Evolutionary conservation across 2,113 vertebrate genomes (phyloP), one percentile per base, ranked within the genome.

Genomic region (Pygoscelis antarcticus): DNA sequence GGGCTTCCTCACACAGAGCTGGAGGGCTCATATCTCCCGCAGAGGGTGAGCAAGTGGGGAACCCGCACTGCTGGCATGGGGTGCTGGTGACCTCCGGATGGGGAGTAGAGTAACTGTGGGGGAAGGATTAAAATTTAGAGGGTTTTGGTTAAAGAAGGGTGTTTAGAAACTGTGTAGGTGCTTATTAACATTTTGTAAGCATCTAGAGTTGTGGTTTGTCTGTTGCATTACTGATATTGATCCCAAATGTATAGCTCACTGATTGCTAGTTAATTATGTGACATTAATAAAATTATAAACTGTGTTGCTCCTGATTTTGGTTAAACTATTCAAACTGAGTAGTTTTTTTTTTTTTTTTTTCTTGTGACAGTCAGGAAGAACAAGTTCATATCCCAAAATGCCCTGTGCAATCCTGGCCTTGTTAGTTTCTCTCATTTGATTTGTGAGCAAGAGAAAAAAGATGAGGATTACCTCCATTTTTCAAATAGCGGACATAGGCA

Each of bases 21-120:
- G 19, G 46, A 71, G 19, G 5, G 2, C 4, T 44, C 13, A 32
- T 6, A 4, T 29, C 25, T 76, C 11, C 29, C 6, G 0, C 42
- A 55, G 21, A 3, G 21, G 1, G 4, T 71, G 18, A 83, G 19
- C 19, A 71, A 65, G 16, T 29, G 15, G 8, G 22, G 11, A 74
- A 27, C 7, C 14, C 38, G 7, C 7, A 5, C 11, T 71, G 22
- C 29, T 42, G 32, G 6, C 4, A 5, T 78, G 16, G 11, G 8
- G 3, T 75, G 13, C 14, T 4, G 4, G 25, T 36, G 19, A 42
- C 8, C 19, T 58, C 20, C 1, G 5, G 9, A 14, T 3, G 3
- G 8, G 36, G 5, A 52, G 17, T 32, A 65, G 42, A 52, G 11
- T 17, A 79, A 72, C 10, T 81, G 20, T 10, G 3, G 16, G 2